Percentiles rank a stretch among this genome's conserved stretches.
Evolutionary conservation across 1,140 invertebrate species (phyloP).

Genomic region (Spodoptera frugiperda): DNA sequence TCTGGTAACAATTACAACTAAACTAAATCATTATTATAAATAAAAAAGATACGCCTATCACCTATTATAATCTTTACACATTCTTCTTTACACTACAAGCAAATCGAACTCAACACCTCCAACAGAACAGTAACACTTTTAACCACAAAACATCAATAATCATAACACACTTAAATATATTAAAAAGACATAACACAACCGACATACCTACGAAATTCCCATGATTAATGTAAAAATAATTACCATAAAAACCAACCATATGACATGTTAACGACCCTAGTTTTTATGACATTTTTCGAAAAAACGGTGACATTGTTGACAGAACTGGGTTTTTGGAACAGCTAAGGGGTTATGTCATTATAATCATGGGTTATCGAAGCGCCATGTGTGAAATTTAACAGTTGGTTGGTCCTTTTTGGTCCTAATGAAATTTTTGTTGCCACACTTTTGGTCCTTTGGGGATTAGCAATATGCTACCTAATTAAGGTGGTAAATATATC

Average conservation of each 20-base stretch:
- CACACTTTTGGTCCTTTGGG: no score
- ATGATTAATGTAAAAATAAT: conserved; percentile 58
- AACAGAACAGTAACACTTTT: no score
- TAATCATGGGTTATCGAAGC: conserved; percentile 7
- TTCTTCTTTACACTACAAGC: no score
- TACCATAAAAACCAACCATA: conserved; percentile 50
- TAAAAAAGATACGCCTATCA: no score
- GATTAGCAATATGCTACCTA: no score
- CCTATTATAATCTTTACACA: no score
- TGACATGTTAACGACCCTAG: conserved; percentile 46
- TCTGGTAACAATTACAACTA: no score
- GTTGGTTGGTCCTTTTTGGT: background rate
- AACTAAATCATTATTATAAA: no score
- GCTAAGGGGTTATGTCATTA: conserved; percentile 36
- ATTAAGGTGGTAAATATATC: no score
- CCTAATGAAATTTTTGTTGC: background rate
- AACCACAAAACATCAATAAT: no score
- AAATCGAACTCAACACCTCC: no score
- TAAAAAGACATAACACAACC: conserved; percentile 23
- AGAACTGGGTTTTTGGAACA: conserved; percentile 33
- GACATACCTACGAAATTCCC: conserved; percentile 14
- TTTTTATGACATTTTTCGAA: conserved; percentile 38
- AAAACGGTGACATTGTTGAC: conserved; percentile 37
- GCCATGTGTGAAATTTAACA: conserved; percentile 39
- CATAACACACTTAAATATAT: background rate